phyloP scores from a whole-genome alignment of 2,888 invertebrate species.

The Pharmacophagus antenor region DNA sequence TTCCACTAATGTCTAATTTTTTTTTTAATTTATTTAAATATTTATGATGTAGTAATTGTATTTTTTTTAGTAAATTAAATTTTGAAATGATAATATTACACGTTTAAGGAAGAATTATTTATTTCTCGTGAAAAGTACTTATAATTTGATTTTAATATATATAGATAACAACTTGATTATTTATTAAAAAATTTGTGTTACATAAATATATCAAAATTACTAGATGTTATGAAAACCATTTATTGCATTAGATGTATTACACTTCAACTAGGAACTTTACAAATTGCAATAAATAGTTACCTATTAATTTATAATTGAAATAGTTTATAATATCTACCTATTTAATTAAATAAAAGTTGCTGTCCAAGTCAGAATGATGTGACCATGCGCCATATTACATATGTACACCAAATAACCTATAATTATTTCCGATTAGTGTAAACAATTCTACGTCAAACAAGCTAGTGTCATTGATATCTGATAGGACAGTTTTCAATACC shows the following conservation, averaged over 20 bases:
- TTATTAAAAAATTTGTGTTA: slow-evolving; percentile 11
- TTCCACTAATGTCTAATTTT: slow-evolving; percentile 51
- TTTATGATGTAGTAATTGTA: slow-evolving; percentile 20
- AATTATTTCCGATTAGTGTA: neutral
- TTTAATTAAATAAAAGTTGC: slow-evolving; percentile 24
- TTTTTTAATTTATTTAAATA: slow-evolving; percentile 38
- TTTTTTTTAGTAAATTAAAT: neutral
- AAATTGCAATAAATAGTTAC: slow-evolving; percentile 53
- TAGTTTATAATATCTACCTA: slow-evolving; percentile 32
- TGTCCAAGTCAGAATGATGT: slow-evolving; percentile 20
- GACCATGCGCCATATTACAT: slow-evolving; percentile 14
- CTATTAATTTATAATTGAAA: slow-evolving; percentile 49
- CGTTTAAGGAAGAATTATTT: slow-evolving; percentile 9
- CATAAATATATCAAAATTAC: slow-evolving; percentile 6
- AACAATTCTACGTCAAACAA: slow-evolving; percentile 13
- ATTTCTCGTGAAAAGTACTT: slow-evolving; percentile 30
- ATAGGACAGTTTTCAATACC: slow-evolving; percentile 35
- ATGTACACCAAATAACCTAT: neutral
- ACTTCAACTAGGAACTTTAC: slow-evolving; percentile 55
- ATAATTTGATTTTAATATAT: slow-evolving; percentile 15
- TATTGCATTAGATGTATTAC: slow-evolving; percentile 35
- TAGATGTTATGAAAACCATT: slow-evolving; percentile 30
- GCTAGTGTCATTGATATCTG: slow-evolving; percentile 31
- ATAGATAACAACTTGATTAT: slow-evolving; percentile 2
- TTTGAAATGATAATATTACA: neutral